Conservation (phyloP, 1,140 invertebrate species). For the Anagrus nilaparvatae region DNA sequence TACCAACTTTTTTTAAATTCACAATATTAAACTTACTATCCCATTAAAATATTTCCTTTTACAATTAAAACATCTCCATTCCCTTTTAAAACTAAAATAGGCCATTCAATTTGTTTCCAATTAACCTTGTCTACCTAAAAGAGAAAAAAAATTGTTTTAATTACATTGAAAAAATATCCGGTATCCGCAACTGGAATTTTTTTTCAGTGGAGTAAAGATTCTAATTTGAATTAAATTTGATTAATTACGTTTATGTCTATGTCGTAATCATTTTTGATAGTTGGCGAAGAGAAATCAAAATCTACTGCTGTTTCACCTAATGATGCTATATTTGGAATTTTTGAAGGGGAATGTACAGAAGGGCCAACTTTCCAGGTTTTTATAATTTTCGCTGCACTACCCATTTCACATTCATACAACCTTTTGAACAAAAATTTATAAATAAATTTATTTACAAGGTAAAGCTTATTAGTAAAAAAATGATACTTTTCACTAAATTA, state of each 20-base stretch:
- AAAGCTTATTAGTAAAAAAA: slow-evolving; percentile 1
- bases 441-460: neutral
- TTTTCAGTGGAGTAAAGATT: neutral
- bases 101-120: slow-evolving; percentile 51
- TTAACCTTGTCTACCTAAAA: slow-evolving; percentile 24
- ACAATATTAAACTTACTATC: slow-evolving; percentile 34
- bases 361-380: slow-evolving; percentile 50
- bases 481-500: too few species aligned
- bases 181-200: too few species aligned
- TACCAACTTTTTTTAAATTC: too few species aligned
- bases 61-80: slow-evolving; percentile 70
- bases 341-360: slow-evolving; percentile 41
- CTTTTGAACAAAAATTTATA: slow-evolving; percentile 23
- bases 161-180: too few species aligned
- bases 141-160: neutral
- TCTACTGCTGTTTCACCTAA: slow-evolving; percentile 74
- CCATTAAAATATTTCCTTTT: slow-evolving; percentile 45
- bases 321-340: slow-evolving; percentile 47
- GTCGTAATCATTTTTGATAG: slow-evolving; percentile 1
- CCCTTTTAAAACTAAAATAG: slow-evolving; percentile 68
- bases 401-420: slow-evolving; percentile 40
- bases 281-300: slow-evolving; percentile 68
- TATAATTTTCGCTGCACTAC: slow-evolving; percentile 32
- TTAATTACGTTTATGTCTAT: slow-evolving; percentile 7
- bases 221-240: neutral